These are phyloP conservation scores for Pyrgilauda ruficollis DNA, from an alignment of 2,113 vertebrate species.

Conservation along the genomic window DNA sequence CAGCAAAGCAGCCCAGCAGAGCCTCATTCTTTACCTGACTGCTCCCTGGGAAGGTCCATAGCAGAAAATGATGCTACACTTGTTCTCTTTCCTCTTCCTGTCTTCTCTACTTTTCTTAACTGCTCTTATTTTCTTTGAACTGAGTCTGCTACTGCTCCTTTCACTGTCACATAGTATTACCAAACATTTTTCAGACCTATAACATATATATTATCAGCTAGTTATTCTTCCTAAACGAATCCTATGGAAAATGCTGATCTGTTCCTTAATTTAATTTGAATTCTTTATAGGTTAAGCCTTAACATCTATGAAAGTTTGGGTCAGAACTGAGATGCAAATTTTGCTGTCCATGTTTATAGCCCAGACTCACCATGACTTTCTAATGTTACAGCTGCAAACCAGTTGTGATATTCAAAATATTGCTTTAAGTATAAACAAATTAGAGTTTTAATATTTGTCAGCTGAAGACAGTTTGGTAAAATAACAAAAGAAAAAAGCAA, in stretches of 20 bases:
- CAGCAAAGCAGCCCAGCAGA: neutral
- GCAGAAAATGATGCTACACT: conserved; percentile 78
- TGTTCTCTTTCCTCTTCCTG: conserved; percentile 74
- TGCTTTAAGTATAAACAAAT: neutral
- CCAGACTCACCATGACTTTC: neutral
- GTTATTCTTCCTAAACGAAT: neutral
- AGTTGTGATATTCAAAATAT: neutral
- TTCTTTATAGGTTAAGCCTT: neutral
- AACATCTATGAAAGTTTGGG: neutral
- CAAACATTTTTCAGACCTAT: conserved; percentile 9
- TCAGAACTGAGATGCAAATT: neutral
- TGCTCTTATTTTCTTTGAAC: conserved; percentile 77
- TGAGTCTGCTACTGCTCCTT: conserved; percentile 75
- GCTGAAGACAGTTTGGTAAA: neutral
- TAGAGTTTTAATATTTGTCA: neutral
- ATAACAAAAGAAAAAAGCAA: neutral
- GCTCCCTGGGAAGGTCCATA: conserved; percentile 75
- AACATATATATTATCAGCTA: neutral
- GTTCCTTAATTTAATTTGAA: neutral
- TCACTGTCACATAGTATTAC: conserved; percentile 71
- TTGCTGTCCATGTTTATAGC: neutral
- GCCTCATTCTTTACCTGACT: conserved; percentile 66
- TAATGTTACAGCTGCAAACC: neutral
- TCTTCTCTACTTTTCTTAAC: conserved; percentile 77
- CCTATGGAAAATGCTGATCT: neutral